Evolutionary conservation across 2,113 vertebrate genomes (phyloP).

Genomic region (Lamprotornis superbus): DNA sequence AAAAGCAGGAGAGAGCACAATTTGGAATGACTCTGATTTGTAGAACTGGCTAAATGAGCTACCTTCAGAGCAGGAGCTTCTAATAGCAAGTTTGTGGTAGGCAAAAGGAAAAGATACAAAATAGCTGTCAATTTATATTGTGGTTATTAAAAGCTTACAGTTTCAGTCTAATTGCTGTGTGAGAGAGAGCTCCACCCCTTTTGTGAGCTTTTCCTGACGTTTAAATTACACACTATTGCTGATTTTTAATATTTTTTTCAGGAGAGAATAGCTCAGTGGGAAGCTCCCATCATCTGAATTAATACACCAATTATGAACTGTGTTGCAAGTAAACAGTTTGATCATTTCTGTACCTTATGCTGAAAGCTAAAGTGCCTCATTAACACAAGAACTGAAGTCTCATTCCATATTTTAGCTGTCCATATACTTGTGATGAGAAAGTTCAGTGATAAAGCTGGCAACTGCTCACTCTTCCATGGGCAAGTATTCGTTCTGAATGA

Average conservation of each 20-base stretch:
- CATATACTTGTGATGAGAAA: slow-evolving; percentile 1
- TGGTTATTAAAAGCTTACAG: slow-evolving; percentile 44
- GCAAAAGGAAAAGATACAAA: slow-evolving; percentile 35
- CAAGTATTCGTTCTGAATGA: not conserved
- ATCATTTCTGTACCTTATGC: slow-evolving; percentile 24
- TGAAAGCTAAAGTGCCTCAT: slow-evolving; percentile 35
- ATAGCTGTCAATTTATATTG: slow-evolving; percentile 43
- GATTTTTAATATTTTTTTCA: not conserved
- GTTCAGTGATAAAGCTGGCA: slow-evolving; percentile 25
- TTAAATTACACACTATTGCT: slow-evolving; percentile 47
- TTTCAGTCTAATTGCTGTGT: slow-evolving; percentile 44
- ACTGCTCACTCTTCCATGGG: not conserved
- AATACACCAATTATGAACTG: slow-evolving; percentile 43
- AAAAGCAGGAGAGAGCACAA: not conserved
- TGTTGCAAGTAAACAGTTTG: slow-evolving; percentile 47
- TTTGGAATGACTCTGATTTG: not conserved
- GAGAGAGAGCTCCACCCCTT: slow-evolving; percentile 30
- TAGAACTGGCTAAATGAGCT: not conserved
- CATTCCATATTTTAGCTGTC: slow-evolving; percentile 40
- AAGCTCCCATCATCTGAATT: slow-evolving; percentile 27
- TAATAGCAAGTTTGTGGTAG: not conserved
- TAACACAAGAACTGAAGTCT: slow-evolving; percentile 50
- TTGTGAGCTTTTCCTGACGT: slow-evolving; percentile 56
- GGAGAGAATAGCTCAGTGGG: not conserved
- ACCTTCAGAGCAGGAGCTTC: not conserved